Conservation (phyloP, 2,113 vertebrate species). For the Hucho hucho region DNA sequence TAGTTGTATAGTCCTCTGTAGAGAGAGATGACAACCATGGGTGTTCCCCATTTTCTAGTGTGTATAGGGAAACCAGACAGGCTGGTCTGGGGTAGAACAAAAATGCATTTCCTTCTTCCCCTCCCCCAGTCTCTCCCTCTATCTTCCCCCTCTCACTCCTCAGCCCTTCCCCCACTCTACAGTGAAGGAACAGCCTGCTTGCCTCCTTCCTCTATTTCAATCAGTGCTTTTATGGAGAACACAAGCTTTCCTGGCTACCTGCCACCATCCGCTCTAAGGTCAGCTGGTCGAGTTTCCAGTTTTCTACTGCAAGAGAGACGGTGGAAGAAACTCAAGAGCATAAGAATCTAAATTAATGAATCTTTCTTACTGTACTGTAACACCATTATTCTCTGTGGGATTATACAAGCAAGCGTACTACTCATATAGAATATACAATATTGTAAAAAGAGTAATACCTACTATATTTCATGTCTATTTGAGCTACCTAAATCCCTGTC, state of each 20-base stretch:
- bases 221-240: slow-evolving; percentile 49
- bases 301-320: background rate
- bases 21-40: slow-evolving; percentile 4
- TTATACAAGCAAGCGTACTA: no score
- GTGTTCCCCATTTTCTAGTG: slow-evolving; percentile 21
- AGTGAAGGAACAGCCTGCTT: slow-evolving; percentile 6
- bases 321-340: slow-evolving; percentile 9
- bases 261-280: slow-evolving; percentile 48
- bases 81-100: background rate
- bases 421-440: no score
- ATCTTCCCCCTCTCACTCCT: slow-evolving; percentile 8
- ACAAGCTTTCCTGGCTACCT: slow-evolving; percentile 39
- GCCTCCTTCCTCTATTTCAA: slow-evolving; percentile 46
- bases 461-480: no score
- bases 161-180: slow-evolving; percentile 19
- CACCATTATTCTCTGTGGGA: background rate
- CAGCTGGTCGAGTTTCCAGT: slow-evolving; percentile 17
- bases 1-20: background rate
- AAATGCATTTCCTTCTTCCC: slow-evolving; percentile 18
- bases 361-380: background rate
- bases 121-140: slow-evolving; percentile 16
- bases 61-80: slow-evolving; percentile 11
- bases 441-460: no score
- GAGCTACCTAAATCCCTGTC: no score
- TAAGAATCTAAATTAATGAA: no score